Evolutionary conservation across 2,113 vertebrate genomes (phyloP), one percentile per base, ranked within the genome.

Genomic region (Laticauda colubrina): DNA sequence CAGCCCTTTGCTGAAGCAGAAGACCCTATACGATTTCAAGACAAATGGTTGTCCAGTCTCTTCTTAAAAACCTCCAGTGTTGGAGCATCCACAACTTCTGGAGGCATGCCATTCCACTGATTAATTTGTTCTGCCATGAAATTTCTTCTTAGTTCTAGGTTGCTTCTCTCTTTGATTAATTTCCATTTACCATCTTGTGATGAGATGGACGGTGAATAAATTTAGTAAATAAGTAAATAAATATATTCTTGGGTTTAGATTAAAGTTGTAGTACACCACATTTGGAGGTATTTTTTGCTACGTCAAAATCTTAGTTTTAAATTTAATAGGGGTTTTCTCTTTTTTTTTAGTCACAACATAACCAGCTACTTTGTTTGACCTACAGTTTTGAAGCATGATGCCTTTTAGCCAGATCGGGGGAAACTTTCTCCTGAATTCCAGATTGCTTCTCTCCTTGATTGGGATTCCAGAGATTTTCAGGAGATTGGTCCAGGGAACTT

Each of bases 351-450:
- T 34, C 57, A 1, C 54, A 85, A 18, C 24, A n/a, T 21, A 45
- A 26, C 9, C 6, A 21, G 39, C 15, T 91, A 24, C 69, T 94
- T 90, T 54, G 87, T 94, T 90, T 54, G 87, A 57, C 61, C 85
- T 59, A 29, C 24, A 24, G 86, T 93, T 95, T 75, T 0, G 0
- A 89, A 45, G 43, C 56, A 89, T 93, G 90, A 91, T 91, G 94
- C 75, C 81, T 45, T 87, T 56, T 91, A 85, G 93, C 51, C 59
- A 3, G 26, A 90, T 29, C 10, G 93, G n/a, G 89, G 8, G 48
- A 55, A 8, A 57, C 48, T 29, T 64, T 64, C 61, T 64, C 59
- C 24, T 61, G 59, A 61, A 61, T 61, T 61, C 26, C 26, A 64
- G 26, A 11, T 64, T n/a, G 59, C 59, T 64, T 64, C 9, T 64